phyloP scores from a whole-genome alignment of 2,113 vertebrate genomes.

The Myotis yumanensis region DNA sequence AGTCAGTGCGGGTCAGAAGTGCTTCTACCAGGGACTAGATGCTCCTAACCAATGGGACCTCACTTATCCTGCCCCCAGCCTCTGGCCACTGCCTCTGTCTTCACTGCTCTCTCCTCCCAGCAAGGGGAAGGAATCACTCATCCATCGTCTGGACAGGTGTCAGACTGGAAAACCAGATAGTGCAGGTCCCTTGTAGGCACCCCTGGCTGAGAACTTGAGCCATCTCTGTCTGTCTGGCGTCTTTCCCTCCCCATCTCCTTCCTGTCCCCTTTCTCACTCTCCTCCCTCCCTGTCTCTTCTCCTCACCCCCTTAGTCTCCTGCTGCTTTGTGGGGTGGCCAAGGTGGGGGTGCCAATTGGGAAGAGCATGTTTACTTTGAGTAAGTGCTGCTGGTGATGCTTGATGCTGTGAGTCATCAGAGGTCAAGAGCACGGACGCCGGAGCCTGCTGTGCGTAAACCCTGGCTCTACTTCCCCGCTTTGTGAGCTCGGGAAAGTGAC shows the following conservation, averaged over 20 bases:
- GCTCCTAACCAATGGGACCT: not conserved
- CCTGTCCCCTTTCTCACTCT: not conserved
- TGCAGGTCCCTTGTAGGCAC: not conserved
- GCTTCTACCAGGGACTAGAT: not conserved
- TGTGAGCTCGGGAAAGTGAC: not conserved
- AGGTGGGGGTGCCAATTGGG: not conserved
- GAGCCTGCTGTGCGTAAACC: not conserved
- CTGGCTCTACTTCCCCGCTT: not conserved
- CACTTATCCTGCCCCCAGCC: not conserved
- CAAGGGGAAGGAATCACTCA: not conserved
- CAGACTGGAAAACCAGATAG: not conserved
- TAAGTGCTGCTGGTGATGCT: not conserved
- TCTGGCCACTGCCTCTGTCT: not conserved
- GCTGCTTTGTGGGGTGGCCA: not conserved
- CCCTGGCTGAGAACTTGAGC: no score
- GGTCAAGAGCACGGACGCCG: not conserved
- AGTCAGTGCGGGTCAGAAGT: not conserved
- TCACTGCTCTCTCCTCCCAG: not conserved
- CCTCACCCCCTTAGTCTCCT: not conserved
- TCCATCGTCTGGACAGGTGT: not conserved
- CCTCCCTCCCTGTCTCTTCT: not conserved
- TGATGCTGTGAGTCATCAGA: not conserved
- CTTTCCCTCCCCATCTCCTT: not conserved
- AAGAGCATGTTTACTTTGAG: not conserved
- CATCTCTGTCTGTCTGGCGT: not conserved